A percentile compares a stretch with the other conserved stretches of the same genome.
Evolutionary conservation across 2,888 invertebrate genomes (phyloP).

Genomic region (Calameuta pallipes): DNA sequence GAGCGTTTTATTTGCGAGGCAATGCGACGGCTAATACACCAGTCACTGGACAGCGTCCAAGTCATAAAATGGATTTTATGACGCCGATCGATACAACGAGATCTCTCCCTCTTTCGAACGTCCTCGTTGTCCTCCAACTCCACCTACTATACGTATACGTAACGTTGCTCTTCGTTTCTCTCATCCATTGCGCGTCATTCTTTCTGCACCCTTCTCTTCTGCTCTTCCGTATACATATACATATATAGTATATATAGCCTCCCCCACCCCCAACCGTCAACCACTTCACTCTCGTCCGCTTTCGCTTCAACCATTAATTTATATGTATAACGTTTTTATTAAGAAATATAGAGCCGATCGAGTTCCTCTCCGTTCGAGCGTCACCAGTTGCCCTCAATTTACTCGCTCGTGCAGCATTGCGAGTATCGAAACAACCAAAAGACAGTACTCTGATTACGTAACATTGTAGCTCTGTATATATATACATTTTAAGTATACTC

Average conservation of each 20-base stretch:
- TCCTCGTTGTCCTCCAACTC: slow-evolving; percentile 34
- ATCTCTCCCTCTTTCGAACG: slow-evolving; percentile 44
- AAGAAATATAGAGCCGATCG: neutral
- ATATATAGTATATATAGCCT: slow-evolving; percentile 21
- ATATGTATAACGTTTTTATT: neutral
- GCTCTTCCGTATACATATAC: slow-evolving; percentile 23
- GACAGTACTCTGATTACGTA: neutral
- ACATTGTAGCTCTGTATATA: no score
- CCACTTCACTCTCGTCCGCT: neutral
- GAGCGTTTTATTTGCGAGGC: slow-evolving; percentile 64
- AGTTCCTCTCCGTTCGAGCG: neutral
- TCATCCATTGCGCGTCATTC: slow-evolving; percentile 4
- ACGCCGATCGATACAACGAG: slow-evolving; percentile 60
- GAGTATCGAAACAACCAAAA: neutral
- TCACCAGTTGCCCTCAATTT: neutral
- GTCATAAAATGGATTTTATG: slow-evolving; percentile 65
- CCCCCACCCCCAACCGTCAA: neutral
- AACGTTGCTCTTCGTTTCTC: slow-evolving; percentile 18
- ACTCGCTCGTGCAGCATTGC: neutral
- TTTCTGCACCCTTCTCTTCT: neutral
- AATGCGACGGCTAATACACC: slow-evolving; percentile 65
- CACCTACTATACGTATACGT: slow-evolving; percentile 17
- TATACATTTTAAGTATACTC: no score
- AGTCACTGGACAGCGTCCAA: slow-evolving; percentile 66
- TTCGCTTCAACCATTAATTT: neutral